Conservation (phyloP, 2,888 invertebrate genomes). For the Drosophila testacea region DNA sequence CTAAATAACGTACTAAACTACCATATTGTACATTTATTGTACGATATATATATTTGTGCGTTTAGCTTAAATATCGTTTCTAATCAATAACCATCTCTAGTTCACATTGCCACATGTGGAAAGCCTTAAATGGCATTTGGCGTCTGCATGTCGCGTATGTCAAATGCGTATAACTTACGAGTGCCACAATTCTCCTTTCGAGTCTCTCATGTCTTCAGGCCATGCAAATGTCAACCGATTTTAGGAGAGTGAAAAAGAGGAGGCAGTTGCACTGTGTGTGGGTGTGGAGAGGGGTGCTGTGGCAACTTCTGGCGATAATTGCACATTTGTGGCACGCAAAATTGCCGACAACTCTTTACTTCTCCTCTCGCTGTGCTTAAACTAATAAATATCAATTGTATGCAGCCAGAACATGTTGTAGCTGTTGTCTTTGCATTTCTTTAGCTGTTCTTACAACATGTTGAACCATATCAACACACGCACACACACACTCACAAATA, state of each 20-base stretch:
- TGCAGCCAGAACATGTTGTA: slow-evolving; percentile 35
- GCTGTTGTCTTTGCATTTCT: slow-evolving; percentile 55
- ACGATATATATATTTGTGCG: too few relatives aligned
- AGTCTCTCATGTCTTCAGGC: slow-evolving; percentile 1
- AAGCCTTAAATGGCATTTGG: slow-evolving; percentile 65
- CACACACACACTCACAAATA: slow-evolving; percentile 3
- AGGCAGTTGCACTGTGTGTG: background rate
- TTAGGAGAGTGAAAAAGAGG: background rate
- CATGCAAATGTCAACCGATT: slow-evolving; percentile 51
- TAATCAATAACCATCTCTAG: slow-evolving; percentile 8
- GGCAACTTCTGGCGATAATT: slow-evolving; percentile 59
- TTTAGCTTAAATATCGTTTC: too few relatives aligned
- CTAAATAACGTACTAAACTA: too few relatives aligned
- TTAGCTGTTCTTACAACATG: slow-evolving; percentile 48
- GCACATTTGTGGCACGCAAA: slow-evolving; percentile 67
- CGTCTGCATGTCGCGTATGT: slow-evolving; percentile 50
- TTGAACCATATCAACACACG: slow-evolving; percentile 23
- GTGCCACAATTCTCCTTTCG: background rate
- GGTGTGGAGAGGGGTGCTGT: slow-evolving; percentile 14
- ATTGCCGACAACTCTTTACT: slow-evolving; percentile 21
- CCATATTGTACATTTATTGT: too few relatives aligned
- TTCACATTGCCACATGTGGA: slow-evolving; percentile 41
- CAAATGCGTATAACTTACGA: slow-evolving; percentile 32
- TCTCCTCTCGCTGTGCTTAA: slow-evolving; percentile 22
- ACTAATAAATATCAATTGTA: slow-evolving; percentile 69